Conservation (phyloP, 1,140 invertebrate genomes). For the Holotrichia oblita region DNA sequence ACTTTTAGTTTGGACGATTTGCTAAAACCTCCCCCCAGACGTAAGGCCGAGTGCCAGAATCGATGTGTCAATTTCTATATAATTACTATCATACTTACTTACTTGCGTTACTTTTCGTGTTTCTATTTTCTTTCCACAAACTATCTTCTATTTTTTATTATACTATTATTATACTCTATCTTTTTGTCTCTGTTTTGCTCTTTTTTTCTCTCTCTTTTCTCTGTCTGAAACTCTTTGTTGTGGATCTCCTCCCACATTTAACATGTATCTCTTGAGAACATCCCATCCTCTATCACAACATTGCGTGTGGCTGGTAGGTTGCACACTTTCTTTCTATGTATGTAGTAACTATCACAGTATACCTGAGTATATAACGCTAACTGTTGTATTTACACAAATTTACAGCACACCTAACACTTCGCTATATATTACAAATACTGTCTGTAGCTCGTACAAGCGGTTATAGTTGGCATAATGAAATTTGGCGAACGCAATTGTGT, state of each 20-base stretch:
- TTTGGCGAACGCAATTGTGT: too few species aligned
- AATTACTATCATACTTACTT: background rate
- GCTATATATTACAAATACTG: background rate
- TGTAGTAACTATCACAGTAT: conserved; percentile 37
- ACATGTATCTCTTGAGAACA: conserved; percentile 32
- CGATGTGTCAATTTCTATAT: conserved; percentile 47
- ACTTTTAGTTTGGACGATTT: conserved; percentile 86
- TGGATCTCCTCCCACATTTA: conserved; percentile 25
- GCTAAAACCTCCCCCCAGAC: conserved; percentile 76
- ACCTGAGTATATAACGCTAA: conserved; percentile 8
- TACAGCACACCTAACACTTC: background rate
- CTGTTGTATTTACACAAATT: background rate
- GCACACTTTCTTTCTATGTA: conserved; percentile 51
- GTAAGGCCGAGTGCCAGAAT: conserved; percentile 66
- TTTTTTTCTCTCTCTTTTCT: conserved; percentile 21
- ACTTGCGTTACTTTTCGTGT: background rate
- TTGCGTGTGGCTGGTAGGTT: conserved; percentile 63
- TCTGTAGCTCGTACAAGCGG: background rate
- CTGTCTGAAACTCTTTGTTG: conserved; percentile 33
- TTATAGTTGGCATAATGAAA: too few species aligned
- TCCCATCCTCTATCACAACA: conserved; percentile 45
- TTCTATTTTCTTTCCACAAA: background rate
- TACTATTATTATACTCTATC: conserved; percentile 38
- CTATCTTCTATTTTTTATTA: conserved; percentile 19
- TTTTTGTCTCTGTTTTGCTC: conserved; percentile 4